These are phyloP conservation scores for Catamblyrhynchus diadema DNA, from an alignment of 2,797 vertebrate species.

Conservation along the genomic window DNA sequence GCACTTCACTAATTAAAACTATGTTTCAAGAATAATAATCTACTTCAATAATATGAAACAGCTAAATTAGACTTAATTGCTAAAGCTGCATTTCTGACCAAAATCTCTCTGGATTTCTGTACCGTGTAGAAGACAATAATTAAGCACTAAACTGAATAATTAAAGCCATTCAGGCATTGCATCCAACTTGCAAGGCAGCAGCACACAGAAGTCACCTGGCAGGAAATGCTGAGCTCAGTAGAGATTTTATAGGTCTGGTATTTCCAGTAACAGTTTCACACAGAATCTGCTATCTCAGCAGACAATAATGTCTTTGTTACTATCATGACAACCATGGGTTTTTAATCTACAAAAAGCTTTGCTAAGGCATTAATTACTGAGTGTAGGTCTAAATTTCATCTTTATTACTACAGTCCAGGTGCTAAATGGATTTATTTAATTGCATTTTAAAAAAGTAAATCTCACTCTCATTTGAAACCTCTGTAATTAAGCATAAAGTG, in stretches of 20 bases:
- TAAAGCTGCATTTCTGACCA: not conserved
- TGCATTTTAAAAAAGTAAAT: not conserved
- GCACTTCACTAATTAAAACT: not conserved
- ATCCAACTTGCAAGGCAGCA: not conserved
- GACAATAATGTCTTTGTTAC: not conserved
- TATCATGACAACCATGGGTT: not conserved
- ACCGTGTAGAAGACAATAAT: not conserved
- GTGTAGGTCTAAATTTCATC: not conserved
- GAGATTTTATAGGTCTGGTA: not conserved
- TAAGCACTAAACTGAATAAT: not conserved
- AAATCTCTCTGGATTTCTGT: not conserved
- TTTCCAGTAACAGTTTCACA: not conserved
- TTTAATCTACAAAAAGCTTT: not conserved
- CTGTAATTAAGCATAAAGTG: not conserved
- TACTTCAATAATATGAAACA: not conserved
- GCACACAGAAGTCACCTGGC: not conserved
- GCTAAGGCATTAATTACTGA: not conserved
- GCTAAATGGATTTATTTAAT: not conserved
- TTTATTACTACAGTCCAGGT: not conserved
- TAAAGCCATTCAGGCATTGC: not conserved
- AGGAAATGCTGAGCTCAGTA: not conserved
- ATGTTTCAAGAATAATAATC: not conserved
- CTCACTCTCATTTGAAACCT: not conserved
- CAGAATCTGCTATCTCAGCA: not conserved
- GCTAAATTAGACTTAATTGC: not conserved